Conservation (phyloP, 2,888 invertebrate genomes). For the Clepsis dumicolana region DNA sequence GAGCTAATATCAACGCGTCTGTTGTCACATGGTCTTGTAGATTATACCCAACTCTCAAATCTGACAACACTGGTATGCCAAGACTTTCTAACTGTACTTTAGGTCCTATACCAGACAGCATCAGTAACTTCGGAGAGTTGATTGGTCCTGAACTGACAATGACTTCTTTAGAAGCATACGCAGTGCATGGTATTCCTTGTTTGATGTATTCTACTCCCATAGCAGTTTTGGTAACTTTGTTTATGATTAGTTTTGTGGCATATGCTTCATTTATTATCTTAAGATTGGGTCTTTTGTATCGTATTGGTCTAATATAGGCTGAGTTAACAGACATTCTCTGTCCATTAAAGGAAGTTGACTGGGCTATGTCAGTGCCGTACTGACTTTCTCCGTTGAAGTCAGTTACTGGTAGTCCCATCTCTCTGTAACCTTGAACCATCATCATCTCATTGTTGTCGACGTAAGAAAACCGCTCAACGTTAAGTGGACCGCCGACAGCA, state of each 20-base stretch:
- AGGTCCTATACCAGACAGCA: conserved; percentile 89
- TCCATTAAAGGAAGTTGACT: conserved; percentile 88
- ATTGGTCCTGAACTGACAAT: conserved; percentile 87
- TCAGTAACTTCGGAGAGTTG: conserved; percentile 88
- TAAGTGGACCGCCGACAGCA: conserved; percentile 87
- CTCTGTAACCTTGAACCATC: conserved; percentile 87
- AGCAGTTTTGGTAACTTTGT: conserved; percentile 81
- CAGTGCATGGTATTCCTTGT: conserved; percentile 75
- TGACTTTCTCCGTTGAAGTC: conserved; percentile 87
- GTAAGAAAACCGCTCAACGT: conserved; percentile 88
- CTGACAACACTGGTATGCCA: conserved; percentile 85
- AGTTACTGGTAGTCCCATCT: conserved; percentile 85
- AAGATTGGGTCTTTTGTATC: conserved; percentile 82
- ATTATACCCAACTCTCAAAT: conserved; percentile 90
- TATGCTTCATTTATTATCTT: conserved; percentile 81
- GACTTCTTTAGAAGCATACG: conserved; percentile 86
- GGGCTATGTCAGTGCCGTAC: conserved; percentile 87
- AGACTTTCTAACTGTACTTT: conserved; percentile 78
- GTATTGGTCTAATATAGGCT: conserved; percentile 89
- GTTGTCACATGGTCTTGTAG: conserved; percentile 91
- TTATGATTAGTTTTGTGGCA: conserved; percentile 86
- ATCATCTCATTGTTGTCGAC: conserved; percentile 86
- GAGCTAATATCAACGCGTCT: conserved; percentile 76
- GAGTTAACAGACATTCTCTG: conserved; percentile 87
- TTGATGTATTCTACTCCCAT: conserved; percentile 73